Conservation (phyloP, 1,140 invertebrate species). For the Camponotus floridanus region DNA sequence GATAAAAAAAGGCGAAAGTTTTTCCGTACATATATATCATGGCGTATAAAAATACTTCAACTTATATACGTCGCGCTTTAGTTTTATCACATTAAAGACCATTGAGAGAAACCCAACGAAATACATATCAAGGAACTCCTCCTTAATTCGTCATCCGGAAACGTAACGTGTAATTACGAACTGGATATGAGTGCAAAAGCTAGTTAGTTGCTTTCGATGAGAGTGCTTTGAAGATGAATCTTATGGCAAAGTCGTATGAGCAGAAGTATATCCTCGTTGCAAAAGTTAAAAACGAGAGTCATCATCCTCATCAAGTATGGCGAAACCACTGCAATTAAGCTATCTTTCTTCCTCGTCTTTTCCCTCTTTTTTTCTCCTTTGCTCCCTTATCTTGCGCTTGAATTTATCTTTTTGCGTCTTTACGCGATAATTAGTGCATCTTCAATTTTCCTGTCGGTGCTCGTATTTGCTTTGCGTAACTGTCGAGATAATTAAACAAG, state of each 20-base stretch:
- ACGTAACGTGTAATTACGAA: constrained; percentile 58
- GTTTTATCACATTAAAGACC: neutral
- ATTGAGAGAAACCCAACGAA: neutral
- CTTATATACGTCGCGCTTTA: too few relatives aligned
- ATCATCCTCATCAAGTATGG: constrained; percentile 68
- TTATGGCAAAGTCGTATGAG: constrained; percentile 7
- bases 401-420: constrained; percentile 58
- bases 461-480: constrained; percentile 76
- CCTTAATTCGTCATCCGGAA: constrained; percentile 16
- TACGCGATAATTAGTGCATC: constrained; percentile 76
- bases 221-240: constrained; percentile 34
- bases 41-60: neutral
- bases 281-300: constrained; percentile 66
- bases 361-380: neutral
- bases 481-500: constrained; percentile 77
- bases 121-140: neutral
- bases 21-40: neutral
- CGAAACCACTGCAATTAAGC: constrained; percentile 74
- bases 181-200: constrained; percentile 46
- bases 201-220: constrained; percentile 64
- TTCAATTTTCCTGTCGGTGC: constrained; percentile 73
- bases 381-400: neutral
- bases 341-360: constrained; percentile 21
- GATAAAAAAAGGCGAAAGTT: neutral
- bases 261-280: constrained; percentile 59